These are phyloP conservation scores for Drosophila lutescens DNA, from an alignment of 2,888 invertebrate species.

Conservation along the genomic window DNA sequence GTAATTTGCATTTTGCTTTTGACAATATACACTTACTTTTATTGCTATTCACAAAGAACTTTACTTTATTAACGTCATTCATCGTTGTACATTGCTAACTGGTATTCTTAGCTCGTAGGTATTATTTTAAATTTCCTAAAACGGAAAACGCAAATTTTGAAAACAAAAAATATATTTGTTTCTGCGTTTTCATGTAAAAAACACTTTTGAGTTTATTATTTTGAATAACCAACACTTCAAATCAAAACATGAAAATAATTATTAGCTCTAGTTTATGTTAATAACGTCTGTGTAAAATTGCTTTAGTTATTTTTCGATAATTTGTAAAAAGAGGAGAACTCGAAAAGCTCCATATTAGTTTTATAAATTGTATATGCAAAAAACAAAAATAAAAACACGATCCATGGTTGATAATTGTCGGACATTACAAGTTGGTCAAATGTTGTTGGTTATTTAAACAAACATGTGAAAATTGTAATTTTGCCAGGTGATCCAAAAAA, in stretches of 20 bases:
- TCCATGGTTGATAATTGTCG: conserved; percentile 56
- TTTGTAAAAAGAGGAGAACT: conserved; percentile 62
- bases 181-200: conserved; percentile 21
- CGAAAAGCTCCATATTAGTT: conserved; percentile 56
- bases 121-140: conserved; percentile 43
- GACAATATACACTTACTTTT: conserved; percentile 8
- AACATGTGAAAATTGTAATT: neutral
- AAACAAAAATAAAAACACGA: conserved; percentile 23
- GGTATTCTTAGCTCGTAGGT: conserved; percentile 55
- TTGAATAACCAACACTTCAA: conserved; percentile 20
- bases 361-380: conserved; percentile 64
- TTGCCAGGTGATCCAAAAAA: neutral
- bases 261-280: conserved; percentile 56
- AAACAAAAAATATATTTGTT: neutral
- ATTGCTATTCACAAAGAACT: conserved; percentile 14
- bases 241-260: conserved; percentile 15
- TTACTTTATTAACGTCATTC: conserved; percentile 6
- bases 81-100: conserved; percentile 27
- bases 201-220: conserved; percentile 22
- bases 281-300: conserved; percentile 62
- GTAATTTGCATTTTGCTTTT: conserved; percentile 23
- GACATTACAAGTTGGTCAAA: conserved; percentile 42
- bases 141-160: conserved; percentile 30
- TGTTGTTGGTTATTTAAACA: conserved; percentile 43
- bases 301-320: conserved; percentile 73